A percentile compares a stretch with the other conserved stretches of the same genome.
These are phyloP conservation scores for Aradus depressus DNA, from an alignment of 2,888 invertebrate genomes.

Conservation along the genomic window DNA sequence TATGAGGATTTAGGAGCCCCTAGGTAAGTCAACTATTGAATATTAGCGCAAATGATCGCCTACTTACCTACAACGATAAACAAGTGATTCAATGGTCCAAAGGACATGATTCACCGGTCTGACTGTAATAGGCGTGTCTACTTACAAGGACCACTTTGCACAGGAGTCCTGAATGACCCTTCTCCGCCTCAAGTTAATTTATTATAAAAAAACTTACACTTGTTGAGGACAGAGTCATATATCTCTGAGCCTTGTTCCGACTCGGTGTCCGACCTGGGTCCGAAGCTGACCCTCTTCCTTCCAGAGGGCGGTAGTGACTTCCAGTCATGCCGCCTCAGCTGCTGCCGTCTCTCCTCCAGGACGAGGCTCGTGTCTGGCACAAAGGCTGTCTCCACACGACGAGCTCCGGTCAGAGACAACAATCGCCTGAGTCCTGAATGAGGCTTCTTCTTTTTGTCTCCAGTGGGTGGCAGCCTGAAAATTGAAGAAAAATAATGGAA, in stretches of 20 bases:
- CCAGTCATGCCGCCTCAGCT: conserved; percentile 24
- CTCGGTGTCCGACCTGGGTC: conserved; percentile 15
- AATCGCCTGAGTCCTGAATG: conserved; percentile 17
- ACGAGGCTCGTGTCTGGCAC: conserved; percentile 25
- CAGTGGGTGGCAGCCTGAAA: conserved; percentile 12
- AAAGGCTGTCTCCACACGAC: conserved; percentile 24
- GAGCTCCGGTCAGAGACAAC: conserved; percentile 19
- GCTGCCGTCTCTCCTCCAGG: conserved; percentile 24
- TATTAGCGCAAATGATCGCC: too few species aligned
- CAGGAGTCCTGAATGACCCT: too few species aligned
- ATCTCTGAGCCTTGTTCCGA: conserved; percentile 16
- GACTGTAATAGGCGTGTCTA: too few species aligned
- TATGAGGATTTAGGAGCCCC: too few species aligned
- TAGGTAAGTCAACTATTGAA: too few species aligned
- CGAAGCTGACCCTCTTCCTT: conserved; percentile 20
- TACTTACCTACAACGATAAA: too few species aligned
- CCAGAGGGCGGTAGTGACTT: conserved; percentile 22
- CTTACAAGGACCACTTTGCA: too few species aligned
- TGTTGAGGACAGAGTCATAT: conserved; percentile 14
- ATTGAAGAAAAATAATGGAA: background rate
- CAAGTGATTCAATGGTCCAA: too few species aligned
- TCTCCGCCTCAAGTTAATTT: too few species aligned
- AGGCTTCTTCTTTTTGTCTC: conserved; percentile 15
- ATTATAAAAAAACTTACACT: too few species aligned
- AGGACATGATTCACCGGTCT: too few species aligned